Percentiles rank a stretch among this genome's conserved stretches.
Evolutionary conservation across 1,140 invertebrate genomes (phyloP).

Genomic region (Danaus plexippus): DNA sequence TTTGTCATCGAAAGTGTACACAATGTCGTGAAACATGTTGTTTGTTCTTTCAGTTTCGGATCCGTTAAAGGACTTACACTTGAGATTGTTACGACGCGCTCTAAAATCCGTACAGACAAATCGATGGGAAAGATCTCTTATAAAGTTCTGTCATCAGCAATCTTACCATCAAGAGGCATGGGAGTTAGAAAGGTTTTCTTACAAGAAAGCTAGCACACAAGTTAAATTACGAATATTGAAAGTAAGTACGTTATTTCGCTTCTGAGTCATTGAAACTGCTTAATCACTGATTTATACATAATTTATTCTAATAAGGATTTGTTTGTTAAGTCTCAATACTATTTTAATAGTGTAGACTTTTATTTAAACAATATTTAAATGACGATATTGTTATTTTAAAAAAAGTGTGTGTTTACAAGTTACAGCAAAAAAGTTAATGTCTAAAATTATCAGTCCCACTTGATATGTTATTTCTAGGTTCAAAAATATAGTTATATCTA

Average conservation of each 20-base stretch:
- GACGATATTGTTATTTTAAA: too few relatives aligned
- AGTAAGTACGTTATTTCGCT: constrained; percentile 55
- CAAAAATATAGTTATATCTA: too few relatives aligned
- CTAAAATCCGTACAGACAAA: constrained; percentile 87
- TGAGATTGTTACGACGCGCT: constrained; percentile 90
- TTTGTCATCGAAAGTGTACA: constrained; percentile 55
- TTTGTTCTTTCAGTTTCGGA: constrained; percentile 81
- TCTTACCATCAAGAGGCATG: constrained; percentile 90
- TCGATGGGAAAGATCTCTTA: constrained; percentile 91
- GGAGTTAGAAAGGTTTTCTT: constrained; percentile 97
- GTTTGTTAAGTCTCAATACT: background rate
- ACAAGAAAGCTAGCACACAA: constrained; percentile 89
- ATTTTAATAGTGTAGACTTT: background rate
- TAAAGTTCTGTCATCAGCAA: constrained; percentile 93
- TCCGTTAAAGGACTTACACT: constrained; percentile 86
- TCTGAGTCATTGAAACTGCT: too few relatives aligned
- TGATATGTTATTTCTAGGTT: too few relatives aligned
- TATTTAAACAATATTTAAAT: constrained; percentile 4
- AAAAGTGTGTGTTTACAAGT: too few relatives aligned
- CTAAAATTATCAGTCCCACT: too few relatives aligned
- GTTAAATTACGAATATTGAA: constrained; percentile 93
- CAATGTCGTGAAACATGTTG: constrained; percentile 47
- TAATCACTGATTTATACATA: constrained; percentile 10
- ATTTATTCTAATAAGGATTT: constrained; percentile 12
- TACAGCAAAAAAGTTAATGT: too few relatives aligned